Evolutionary conservation across 1,140 invertebrate genomes (phyloP), one percentile per base, ranked within the genome.

Genomic region (Brachionus calyciflorus): DNA sequence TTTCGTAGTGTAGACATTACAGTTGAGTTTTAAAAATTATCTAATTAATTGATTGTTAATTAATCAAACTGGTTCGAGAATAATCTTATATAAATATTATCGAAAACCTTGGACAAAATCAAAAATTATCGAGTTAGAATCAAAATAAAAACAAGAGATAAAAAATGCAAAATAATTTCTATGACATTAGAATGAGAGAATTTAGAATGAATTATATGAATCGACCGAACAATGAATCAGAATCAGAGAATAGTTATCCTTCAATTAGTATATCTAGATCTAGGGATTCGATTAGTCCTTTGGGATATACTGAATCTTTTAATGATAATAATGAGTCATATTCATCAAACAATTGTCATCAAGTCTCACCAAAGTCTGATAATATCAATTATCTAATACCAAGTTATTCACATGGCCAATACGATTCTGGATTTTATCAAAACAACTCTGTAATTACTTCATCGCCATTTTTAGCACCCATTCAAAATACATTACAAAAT

Each of bases 41-140:
- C n/a, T 65, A 65, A 65, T 65, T 65, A 19, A 65, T 65, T 65
- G 60, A 65, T 65, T 65, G 37, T 7, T 24, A 65, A 44, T 33
- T 30, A n/a, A 60, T 60, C 6, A 12, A 49, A 17, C 46, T 28
- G 2, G 1, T n/a, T 55, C 24, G 33, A 55, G 14, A 55, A 24
- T 14, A 7, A 55, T 55, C 28, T 55, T 28, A 55, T 37, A 44
- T 63, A 19, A 46, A 12, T 2, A 4, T 65, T 65, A 5, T 9
- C 9, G 1, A 26, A 26, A 12, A 24, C 9, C 12, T 12, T 1
- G 9, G 33, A 60, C 10, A 21, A 44, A n/a, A 46, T 37, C 33
- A 37, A 5, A 3, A 37, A 9, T 37, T 37, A 5, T 37, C 12
- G 37, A 40, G 37, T 46, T 46, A 7, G 2, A 46, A 46, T 46